Percentiles rank a stretch among this genome's conserved stretches.
These are phyloP conservation scores for Medauroidea extradentata DNA, from an alignment of 1,140 invertebrate species.

Conservation along the genomic window DNA sequence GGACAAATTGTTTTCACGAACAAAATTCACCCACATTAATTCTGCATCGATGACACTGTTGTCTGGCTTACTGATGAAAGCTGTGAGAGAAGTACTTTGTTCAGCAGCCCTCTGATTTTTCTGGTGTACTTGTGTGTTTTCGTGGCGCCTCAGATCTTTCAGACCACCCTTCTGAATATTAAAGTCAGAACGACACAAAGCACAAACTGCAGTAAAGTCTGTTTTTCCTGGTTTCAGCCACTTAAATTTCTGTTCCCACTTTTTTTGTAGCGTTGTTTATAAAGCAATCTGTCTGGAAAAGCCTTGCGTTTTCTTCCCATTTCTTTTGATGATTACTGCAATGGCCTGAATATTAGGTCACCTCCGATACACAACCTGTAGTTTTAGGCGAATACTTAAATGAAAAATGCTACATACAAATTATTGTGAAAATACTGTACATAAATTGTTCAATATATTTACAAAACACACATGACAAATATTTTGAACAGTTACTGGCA, in stretches of 20 bases:
- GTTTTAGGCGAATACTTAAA: too few relatives aligned
- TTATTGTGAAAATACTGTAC: too few relatives aligned
- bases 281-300: neutral
- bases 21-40: neutral
- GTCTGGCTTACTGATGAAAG: neutral
- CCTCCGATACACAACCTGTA: too few relatives aligned
- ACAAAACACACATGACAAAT: too few relatives aligned
- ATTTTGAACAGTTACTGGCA: too few relatives aligned
- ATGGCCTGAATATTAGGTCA: too few relatives aligned
- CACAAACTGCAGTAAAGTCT: neutral
- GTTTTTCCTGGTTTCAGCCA: neutral
- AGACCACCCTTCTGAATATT: neutral
- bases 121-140: neutral
- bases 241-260: neutral
- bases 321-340: neutral
- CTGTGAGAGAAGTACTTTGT: neutral
- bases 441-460: too few relatives aligned
- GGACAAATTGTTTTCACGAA: neutral
- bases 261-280: neutral
- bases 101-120: conserved; percentile 2
- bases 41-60: neutral
- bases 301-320: conserved; percentile 1
- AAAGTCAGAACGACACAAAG: neutral
- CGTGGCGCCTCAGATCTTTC: neutral
- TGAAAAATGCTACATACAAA: too few relatives aligned